A percentile compares a stretch with the other conserved stretches of the same genome.
phyloP scores from a whole-genome alignment of 1,140 invertebrate species.

The Artemia franciscana region DNA sequence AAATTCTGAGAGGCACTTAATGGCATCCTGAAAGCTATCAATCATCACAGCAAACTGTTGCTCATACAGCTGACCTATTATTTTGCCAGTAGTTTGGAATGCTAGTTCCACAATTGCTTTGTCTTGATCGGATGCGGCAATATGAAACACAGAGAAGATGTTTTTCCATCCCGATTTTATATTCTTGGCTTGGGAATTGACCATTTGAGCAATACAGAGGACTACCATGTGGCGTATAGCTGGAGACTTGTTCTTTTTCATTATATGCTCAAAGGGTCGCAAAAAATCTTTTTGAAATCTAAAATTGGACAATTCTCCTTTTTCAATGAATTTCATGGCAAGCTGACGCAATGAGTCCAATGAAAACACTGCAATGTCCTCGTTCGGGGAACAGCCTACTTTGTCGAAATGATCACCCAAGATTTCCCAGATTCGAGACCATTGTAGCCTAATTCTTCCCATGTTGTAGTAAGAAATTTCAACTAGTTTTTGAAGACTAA shows the following conservation, averaged over 20 bases:
- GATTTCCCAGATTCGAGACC: constrained; percentile 92
- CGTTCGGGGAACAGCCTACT: constrained; percentile 79
- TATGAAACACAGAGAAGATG: constrained; percentile 96
- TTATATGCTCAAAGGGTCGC: constrained; percentile 92
- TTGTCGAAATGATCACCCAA: constrained; percentile 61
- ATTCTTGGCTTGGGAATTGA: constrained; percentile 88
- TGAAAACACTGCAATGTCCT: constrained; percentile 93
- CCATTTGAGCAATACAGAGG: constrained; percentile 92
- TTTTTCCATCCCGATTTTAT: constrained; percentile 99
- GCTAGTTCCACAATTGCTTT: constrained; percentile 87
- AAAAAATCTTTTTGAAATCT: constrained; percentile 99
- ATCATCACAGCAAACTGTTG: constrained; percentile 86
- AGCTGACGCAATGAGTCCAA: constrained; percentile 90
- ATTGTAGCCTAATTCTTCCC: constrained; percentile 91
- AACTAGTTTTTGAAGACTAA: constrained; percentile 93
- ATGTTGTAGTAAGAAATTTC: constrained; percentile 99
- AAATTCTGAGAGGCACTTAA: constrained; percentile 98
- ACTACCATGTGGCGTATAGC: constrained; percentile 96
- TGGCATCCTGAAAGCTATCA: constrained; percentile 97
- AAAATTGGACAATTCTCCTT: constrained; percentile 97
- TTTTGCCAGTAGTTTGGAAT: constrained; percentile 87
- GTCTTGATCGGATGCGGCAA: constrained; percentile 84
- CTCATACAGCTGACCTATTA: constrained; percentile 72
- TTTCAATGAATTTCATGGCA: constrained; percentile 98
- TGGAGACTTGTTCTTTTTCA: constrained; percentile 85